Evolutionary conservation across 1,140 invertebrate genomes (phyloP), one percentile per base, ranked within the genome.

Genomic region (Drosophila prosaltans): DNA sequence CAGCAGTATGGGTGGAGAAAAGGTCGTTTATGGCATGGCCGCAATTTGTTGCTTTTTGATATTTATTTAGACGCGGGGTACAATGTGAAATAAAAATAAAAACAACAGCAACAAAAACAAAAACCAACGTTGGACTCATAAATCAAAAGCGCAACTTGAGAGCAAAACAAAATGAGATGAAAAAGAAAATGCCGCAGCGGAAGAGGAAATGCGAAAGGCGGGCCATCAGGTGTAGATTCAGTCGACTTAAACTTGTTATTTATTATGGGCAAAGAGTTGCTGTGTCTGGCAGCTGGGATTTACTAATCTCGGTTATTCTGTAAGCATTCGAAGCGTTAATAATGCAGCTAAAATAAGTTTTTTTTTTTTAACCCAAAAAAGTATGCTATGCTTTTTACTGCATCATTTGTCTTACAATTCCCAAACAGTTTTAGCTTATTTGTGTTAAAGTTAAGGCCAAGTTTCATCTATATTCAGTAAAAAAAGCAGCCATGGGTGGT

Each of bases 1-100:
- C 21, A 40, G 45, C 62, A 65, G 45, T 10, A 10, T 48, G 45
- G 2, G 2, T 60, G 41, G 40, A 62, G 39, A 41, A 64, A 69
- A 68, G 66, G 81, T 70, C 68, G 71, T 84, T 73, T 72, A 65
- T 59, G 73, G 76, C 65, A 73, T 65, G 64, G 68, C 69, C 80
- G 48, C 83, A 88, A 88, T 88, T 88, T 88, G 84, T 88, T 88
- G 85, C 74, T 83, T 89, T 89, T 84, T 89, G 80, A 88, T 88
- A 90, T 88, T 84, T 88, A 81, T 84, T 88, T 84, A 74, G 83
- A 82, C 21, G 79, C 36, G 51, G 65, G 64, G 40, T 24, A 43
- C 68, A 68, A 69, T 76, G 83, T 69, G 72, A 80, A 69, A 72
- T 75, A 84, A 70, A 82, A 80, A 79, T 58, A 65, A 74, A 41